Percentiles rank a stretch among this genome's conserved stretches.
Conservation (phyloP, 2,113 vertebrate genomes). For the Phyllostomus hastatus region DNA sequence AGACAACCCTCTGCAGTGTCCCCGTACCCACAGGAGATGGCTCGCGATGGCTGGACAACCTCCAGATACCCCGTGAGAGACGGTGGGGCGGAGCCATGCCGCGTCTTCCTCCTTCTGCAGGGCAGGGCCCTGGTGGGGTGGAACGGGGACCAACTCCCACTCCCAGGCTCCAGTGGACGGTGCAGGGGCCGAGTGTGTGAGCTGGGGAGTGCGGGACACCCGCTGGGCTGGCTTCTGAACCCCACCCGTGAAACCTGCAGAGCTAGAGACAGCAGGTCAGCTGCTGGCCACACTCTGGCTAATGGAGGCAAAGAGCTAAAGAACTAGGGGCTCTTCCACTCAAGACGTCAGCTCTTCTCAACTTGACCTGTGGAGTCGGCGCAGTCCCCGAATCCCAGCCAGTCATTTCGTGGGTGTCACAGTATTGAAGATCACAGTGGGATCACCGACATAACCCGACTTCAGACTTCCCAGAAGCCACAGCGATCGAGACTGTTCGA, state of each 20-base stretch:
- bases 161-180: not conserved
- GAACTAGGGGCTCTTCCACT: no score
- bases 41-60: not conserved
- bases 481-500: not conserved
- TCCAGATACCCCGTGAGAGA: not conserved
- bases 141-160: not conserved
- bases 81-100: not conserved
- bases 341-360: no score
- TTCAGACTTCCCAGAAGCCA: not conserved
- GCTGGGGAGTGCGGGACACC: no score
- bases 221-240: not conserved
- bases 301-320: not conserved
- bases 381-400: not conserved
- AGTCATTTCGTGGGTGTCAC: not conserved
- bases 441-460: not conserved
- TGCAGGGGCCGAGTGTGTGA: fast-evolving
- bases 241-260: not conserved
- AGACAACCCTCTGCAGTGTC: no score
- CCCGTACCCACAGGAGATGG: not conserved
- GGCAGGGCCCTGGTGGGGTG: no score
- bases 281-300: not conserved
- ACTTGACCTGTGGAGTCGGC: no score
- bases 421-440: not conserved
- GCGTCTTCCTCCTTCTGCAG: not conserved
- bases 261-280: not conserved